Base-by-base conservation (phyloP, 2,888 invertebrate genomes). In the Temnothorax unifasciatus region DNA sequence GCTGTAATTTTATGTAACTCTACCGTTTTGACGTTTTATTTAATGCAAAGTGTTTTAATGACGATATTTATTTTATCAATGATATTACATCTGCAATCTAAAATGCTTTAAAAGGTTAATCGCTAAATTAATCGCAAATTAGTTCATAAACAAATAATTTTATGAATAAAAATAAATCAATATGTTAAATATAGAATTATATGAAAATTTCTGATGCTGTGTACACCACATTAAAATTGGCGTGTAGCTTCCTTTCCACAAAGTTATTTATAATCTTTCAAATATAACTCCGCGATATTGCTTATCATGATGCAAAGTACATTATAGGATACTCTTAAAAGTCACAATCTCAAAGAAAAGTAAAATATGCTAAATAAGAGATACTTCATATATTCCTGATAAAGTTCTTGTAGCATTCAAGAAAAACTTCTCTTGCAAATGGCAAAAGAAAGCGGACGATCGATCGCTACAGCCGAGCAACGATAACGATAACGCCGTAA, bases 401-500 rank as follows among this genome's bases (percentile, higher is more conserved):
- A 52, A 76, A 34, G 21, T 74, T 74, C 18, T 57, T 25, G 6
- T 52, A 21, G 25, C 50, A 18, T 52, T 77, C 29, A 66, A 25
- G 25, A n/a, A n/a, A 63, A 77, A 41, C 57, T 44, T 59, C 25
- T 64, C 29, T 68, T 11, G 29, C 29, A 4, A 68, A 21, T 11
- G 44, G 15, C 25, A 54, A 66, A 68, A 77, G 41, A 54, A 66
- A 68, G 41, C 54, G 77, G 77, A 77, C 66, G 77, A 68, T 64
- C 41, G 41, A 71, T 64, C 50, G 50, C 25, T 41, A 79, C 50
- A 71, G 34, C 44, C 38, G 64, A 29, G 66, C 34, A 66, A 74
- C 73, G 38, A 69, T 82, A 85, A 86, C 83, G 85, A 88, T 82
- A 68, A 63, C 77, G 61, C 11, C 11, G 38, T 68, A 84, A 74